Evolutionary conservation across 2,888 invertebrate genomes (phyloP).

Genomic region (Zygothrica quintamaculata): DNA sequence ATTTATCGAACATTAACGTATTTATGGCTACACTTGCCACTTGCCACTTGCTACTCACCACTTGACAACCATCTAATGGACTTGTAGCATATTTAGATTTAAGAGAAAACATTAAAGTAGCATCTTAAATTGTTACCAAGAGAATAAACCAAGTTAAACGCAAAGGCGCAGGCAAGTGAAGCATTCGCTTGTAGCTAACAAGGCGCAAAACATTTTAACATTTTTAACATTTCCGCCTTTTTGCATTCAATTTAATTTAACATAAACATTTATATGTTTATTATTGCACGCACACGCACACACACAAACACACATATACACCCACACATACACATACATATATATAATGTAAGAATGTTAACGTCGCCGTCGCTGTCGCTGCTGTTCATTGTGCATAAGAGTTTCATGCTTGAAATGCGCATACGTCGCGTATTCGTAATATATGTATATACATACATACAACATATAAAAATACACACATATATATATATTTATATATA

Average conservation of each 20-base stretch:
- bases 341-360: conserved; percentile 13
- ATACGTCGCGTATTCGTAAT: conserved; percentile 76
- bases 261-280: conserved; percentile 77
- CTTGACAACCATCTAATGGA: conserved; percentile 61
- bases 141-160: background rate
- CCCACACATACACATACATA: conserved; percentile 35
- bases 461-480: conserved; percentile 22
- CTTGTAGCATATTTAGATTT: conserved; percentile 1
- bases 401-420: conserved; percentile 76
- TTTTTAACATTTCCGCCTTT: conserved; percentile 77
- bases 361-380: conserved; percentile 21
- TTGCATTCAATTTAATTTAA: conserved; percentile 78
- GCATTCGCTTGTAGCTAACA: conserved; percentile 59
- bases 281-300: conserved; percentile 57
- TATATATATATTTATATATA: conserved; percentile 59
- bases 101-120: conserved; percentile 37
- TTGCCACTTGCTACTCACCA: too few species aligned
- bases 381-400: conserved; percentile 74
- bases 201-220: conserved; percentile 70
- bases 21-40: conserved; percentile 70
- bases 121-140: conserved; percentile 59
- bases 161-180: conserved; percentile 46
- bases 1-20: conserved; percentile 74
- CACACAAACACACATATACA: conserved; percentile 17
- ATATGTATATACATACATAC: conserved; percentile 62